These are phyloP conservation scores for Leuciscus waleckii DNA, from an alignment of 2,797 vertebrate genomes.

Conservation along the genomic window DNA sequence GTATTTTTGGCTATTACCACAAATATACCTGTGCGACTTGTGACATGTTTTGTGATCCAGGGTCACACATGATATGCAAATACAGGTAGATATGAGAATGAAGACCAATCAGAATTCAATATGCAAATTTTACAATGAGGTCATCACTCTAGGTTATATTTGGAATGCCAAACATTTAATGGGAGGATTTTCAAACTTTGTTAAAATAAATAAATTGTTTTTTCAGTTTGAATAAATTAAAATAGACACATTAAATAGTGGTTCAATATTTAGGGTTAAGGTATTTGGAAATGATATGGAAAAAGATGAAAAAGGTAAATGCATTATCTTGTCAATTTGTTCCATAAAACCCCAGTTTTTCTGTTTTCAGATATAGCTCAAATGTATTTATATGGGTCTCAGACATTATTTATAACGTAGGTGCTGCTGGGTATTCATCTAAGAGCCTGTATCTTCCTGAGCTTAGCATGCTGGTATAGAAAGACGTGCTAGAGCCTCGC, in stretches of 20 bases:
- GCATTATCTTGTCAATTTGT: not conserved
- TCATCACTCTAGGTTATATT: not conserved
- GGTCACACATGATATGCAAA: not conserved
- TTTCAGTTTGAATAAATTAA: not conserved
- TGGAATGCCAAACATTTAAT: not conserved
- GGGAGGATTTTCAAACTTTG: not conserved
- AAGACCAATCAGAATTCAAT: not conserved
- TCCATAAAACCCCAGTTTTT: not conserved
- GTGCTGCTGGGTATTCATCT: constrained; percentile 43
- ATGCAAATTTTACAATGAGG: not conserved
- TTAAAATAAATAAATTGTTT: not conserved
- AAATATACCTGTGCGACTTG: too few species aligned
- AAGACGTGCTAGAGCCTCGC: constrained; percentile 48
- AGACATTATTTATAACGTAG: constrained; percentile 41
- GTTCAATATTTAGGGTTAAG: not conserved
- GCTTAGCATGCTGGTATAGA: constrained; percentile 52
- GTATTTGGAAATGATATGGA: not conserved
- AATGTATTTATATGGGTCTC: constrained; percentile 19
- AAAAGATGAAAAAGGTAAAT: not conserved
- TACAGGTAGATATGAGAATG: not conserved
- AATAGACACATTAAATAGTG: not conserved
- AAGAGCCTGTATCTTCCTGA: constrained; percentile 44
- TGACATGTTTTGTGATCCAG: too few species aligned
- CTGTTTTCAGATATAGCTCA: not conserved
- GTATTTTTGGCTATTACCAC: too few species aligned